Evolutionary conservation across 2,888 invertebrate species (phyloP).

Genomic region (Leucophenga maculata): DNA sequence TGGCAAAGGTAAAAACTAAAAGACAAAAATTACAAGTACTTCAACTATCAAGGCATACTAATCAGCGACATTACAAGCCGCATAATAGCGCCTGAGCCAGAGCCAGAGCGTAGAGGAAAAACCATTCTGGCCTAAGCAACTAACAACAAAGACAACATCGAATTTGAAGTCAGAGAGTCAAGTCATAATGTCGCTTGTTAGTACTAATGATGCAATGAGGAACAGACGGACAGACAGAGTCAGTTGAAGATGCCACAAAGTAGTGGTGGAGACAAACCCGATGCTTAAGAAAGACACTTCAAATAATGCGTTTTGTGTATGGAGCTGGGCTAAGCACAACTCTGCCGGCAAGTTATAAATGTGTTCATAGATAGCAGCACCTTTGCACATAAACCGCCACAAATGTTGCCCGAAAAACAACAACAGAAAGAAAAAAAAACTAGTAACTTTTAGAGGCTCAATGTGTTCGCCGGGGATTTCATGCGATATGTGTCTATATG

Average conservation of each 20-base stretch:
- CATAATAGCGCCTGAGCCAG: background rate
- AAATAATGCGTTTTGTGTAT: background rate
- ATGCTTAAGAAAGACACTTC: background rate
- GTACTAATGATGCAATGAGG: slow-evolving; percentile 57
- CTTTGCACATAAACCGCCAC: background rate
- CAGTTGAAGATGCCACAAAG: background rate
- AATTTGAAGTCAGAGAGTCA: slow-evolving; percentile 2
- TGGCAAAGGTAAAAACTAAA: background rate
- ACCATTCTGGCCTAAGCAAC: no score
- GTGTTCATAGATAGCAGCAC: slow-evolving; percentile 13
- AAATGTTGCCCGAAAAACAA: background rate
- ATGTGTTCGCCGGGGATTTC: no score
- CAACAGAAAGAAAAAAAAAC: background rate
- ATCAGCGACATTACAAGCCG: slow-evolving; percentile 7
- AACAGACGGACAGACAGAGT: background rate
- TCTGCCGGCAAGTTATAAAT: background rate
- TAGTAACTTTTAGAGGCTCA: background rate
- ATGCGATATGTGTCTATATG: background rate
- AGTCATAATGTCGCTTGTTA: slow-evolving; percentile 60
- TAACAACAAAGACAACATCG: no score
- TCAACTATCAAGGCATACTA: slow-evolving; percentile 20
- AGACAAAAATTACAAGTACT: slow-evolving; percentile 17
- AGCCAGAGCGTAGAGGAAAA: no score
- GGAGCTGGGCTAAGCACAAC: no score
- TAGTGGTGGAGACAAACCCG: background rate